Percentiles rank a stretch among this genome's conserved stretches.
phyloP scores from a whole-genome alignment of 2,113 vertebrate species.

The Aspidoscelis tigris region DNA sequence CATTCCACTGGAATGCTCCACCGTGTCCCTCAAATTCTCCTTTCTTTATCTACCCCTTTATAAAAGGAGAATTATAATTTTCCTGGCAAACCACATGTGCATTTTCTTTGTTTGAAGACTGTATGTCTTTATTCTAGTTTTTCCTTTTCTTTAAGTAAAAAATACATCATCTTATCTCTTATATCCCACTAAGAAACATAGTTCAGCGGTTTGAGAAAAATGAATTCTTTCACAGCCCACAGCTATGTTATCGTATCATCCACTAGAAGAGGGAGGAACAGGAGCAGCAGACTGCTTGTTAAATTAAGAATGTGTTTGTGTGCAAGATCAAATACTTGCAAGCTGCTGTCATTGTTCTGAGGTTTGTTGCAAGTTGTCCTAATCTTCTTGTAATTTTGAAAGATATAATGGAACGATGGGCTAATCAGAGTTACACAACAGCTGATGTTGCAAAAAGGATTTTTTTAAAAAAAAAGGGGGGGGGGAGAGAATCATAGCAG shows the following conservation, averaged over 20 bases:
- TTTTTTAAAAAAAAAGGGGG: not conserved
- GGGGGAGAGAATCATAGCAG: not conserved
- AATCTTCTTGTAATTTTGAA: slow-evolving; percentile 39
- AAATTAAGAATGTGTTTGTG: slow-evolving; percentile 39
- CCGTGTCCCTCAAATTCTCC: not conserved
- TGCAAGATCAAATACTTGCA: slow-evolving; percentile 31
- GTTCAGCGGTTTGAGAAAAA: slow-evolving; percentile 27
- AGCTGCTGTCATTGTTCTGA: slow-evolving; percentile 19
- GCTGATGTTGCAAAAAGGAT: not conserved
- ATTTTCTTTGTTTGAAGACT: slow-evolving; percentile 13
- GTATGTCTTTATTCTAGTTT: slow-evolving; percentile 25
- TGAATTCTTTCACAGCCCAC: not conserved
- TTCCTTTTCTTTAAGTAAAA: slow-evolving; percentile 18
- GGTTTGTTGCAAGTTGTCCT: slow-evolving; percentile 15
- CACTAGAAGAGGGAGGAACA: slow-evolving; percentile 19
- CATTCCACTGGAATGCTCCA: not conserved
- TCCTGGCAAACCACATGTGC: slow-evolving; percentile 26
- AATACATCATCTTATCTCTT: slow-evolving; percentile 23
- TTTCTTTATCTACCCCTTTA: no score
- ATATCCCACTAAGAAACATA: not conserved
- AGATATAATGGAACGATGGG: not conserved
- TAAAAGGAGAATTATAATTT: slow-evolving; percentile 6
- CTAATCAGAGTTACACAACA: not conserved
- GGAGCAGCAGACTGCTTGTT: slow-evolving; percentile 16
- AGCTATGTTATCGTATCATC: slow-evolving; percentile 34